Percentiles rank a stretch among this genome's conserved stretches.
These are phyloP conservation scores for Herpailurus yagouaroundi DNA, from an alignment of 2,113 vertebrate species.

Conservation along the genomic window DNA sequence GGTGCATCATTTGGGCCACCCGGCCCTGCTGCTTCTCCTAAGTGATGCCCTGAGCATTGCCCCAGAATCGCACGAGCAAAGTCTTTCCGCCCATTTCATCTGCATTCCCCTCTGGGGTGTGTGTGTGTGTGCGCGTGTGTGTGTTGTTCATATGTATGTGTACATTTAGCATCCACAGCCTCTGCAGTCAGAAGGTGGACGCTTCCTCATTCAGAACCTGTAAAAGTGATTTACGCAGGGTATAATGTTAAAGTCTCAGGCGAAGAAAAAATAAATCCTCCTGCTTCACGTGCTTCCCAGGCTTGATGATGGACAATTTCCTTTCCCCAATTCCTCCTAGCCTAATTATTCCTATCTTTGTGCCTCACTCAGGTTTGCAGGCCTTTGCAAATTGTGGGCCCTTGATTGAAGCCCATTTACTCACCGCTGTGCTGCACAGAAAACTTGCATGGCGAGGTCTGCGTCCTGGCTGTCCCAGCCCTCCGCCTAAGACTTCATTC, in stretches of 20 bases:
- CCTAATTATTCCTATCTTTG: not conserved
- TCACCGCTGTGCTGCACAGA: not conserved
- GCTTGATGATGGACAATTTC: not conserved
- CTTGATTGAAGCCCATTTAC: not conserved
- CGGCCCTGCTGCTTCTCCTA: not conserved
- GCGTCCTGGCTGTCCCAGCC: accelerated
- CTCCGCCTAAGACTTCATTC: not conserved
- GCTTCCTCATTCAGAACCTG: not conserved
- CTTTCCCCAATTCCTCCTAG: not conserved
- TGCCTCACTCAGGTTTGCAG: not conserved
- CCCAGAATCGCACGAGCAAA: not conserved
- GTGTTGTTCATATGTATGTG: not conserved
- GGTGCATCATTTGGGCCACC: not conserved
- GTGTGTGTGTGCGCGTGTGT: not conserved
- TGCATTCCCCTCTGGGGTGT: not conserved
- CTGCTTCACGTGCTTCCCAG: not conserved
- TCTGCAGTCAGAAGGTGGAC: not conserved
- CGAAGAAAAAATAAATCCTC: not conserved
- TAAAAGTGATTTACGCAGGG: not conserved
- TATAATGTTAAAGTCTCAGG: not conserved
- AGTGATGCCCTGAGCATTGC: not conserved
- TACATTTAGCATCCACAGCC: not conserved
- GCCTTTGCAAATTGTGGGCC: not conserved
- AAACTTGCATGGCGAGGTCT: not conserved
- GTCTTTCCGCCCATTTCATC: not conserved